Percentiles rank a stretch among this genome's conserved stretches.
Evolutionary conservation across 23 tunicate genomes (phyloP).

Genomic region (Ciona savignyi): DNA sequence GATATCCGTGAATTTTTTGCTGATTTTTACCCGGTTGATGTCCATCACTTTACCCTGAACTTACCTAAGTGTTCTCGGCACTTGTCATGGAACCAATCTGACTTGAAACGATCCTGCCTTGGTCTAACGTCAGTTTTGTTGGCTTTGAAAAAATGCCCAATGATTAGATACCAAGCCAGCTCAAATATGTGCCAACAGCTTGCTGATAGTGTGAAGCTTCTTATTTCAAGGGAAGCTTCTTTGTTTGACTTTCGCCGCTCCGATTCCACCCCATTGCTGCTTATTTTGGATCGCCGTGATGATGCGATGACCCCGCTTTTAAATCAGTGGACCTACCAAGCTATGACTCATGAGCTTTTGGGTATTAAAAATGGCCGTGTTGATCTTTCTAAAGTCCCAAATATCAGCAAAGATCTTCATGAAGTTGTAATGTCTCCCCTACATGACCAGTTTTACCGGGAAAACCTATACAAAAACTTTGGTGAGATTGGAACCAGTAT

Average conservation of each 20-base stretch:
- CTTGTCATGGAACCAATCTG: slow-evolving; percentile 37
- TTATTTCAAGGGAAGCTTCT: slow-evolving; percentile 41
- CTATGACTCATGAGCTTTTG: slow-evolving; percentile 96
- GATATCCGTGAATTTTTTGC: slow-evolving; percentile 91
- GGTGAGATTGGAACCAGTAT: slow-evolving; percentile 96
- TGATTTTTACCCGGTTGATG: slow-evolving; percentile 81
- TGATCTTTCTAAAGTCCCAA: slow-evolving; percentile 59
- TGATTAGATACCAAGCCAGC: slow-evolving; percentile 64
- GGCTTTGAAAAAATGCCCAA: slow-evolving; percentile 77
- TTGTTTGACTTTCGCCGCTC: slow-evolving; percentile 78
- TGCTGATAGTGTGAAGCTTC: slow-evolving; percentile 61
- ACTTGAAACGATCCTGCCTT: slow-evolving; percentile 43
- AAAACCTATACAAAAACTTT: slow-evolving; percentile 86
- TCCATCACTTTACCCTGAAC: slow-evolving; percentile 75
- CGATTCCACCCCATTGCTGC: slow-evolving; percentile 58
- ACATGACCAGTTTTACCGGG: slow-evolving; percentile 80
- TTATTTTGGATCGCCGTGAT: slow-evolving; percentile 80
- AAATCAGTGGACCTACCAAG: slow-evolving; percentile 99
- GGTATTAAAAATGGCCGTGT: slow-evolving; percentile 80
- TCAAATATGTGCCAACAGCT: slow-evolving; percentile 73
- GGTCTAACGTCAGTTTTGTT: slow-evolving; percentile 73
- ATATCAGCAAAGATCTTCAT: slow-evolving; percentile 31
- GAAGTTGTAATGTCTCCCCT: slow-evolving; percentile 76
- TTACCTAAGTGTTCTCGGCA: slow-evolving; percentile 41
- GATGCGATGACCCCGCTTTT: slow-evolving; percentile 77